phyloP scores from a whole-genome alignment of 2,888 invertebrate genomes.

The Papilio protenor region DNA sequence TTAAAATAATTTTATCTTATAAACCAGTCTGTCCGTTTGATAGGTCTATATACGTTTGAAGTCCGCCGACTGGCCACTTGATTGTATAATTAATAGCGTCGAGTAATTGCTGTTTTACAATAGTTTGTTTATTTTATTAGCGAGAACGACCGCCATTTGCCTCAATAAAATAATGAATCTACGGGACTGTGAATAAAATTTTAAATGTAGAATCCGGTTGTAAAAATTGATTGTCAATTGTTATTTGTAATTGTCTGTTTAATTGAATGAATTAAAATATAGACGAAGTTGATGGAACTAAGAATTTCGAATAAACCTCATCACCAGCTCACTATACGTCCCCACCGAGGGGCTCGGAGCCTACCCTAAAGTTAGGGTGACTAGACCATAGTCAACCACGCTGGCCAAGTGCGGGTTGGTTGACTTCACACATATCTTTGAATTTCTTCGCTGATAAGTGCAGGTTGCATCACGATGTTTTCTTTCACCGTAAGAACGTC shows the following conservation, averaged over 20 bases:
- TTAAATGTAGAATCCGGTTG: conserved; percentile 35
- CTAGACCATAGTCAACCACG: no score
- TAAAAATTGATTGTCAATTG: conserved; percentile 41
- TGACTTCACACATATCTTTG: no score
- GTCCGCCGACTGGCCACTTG: conserved; percentile 53
- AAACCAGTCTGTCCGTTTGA: conserved; percentile 26
- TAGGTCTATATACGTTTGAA: conserved; percentile 45
- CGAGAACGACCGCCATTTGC: conserved; percentile 55
- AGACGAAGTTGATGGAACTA: no score
- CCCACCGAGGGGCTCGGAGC: no score
- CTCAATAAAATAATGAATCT: conserved; percentile 57
- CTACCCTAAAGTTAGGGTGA: no score
- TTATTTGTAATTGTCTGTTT: neutral
- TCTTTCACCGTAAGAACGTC: no score
- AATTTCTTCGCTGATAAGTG: no score
- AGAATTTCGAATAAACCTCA: no score
- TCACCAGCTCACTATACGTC: no score
- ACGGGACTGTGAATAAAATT: conserved; percentile 46
- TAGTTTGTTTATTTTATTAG: conserved; percentile 57
- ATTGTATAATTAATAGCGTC: conserved; percentile 60
- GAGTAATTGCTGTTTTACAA: conserved; percentile 53
- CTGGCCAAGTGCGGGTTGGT: no score
- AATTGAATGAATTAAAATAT: no score
- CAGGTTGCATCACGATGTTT: no score
- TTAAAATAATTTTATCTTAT: neutral